Base-by-base conservation (phyloP, 2,113 vertebrate genomes). In the Drymodes brunneopygia region DNA sequence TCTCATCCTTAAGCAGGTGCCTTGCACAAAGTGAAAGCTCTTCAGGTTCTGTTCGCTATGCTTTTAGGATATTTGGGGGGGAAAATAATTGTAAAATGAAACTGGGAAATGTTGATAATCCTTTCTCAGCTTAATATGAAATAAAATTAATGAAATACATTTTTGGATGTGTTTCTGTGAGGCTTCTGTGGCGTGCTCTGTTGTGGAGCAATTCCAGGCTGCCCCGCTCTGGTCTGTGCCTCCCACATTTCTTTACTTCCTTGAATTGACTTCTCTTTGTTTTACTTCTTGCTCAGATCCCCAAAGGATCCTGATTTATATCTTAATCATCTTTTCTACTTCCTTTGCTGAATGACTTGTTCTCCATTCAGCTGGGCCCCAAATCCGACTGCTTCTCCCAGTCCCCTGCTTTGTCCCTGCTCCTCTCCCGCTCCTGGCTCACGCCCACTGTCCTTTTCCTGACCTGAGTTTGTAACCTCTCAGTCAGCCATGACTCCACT, bases 221-320 rank as follows among this genome's bases (percentile, higher is more conserved):
- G 56, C 75, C 58, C n/a, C 5, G 0, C 12, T 48, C 7, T 16
- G 31, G 27, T 85, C 61, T 71, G 47, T 40, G 61, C 80, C 83
- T 92, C 64, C 64, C 57, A 61, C 36, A 19, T 48, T 71, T 78
- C 86, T 69, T 71, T 31, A 57, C 73, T 92, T 95, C 93, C 65
- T 92, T n/a, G 16, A 72, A 79, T 79, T 86, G 74, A 74, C 74
- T 91, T 81, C 61, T 60, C 86, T 87, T 86, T 94, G 91, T 25
- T 93, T 88, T 66, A n/a, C 67, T 81, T 67, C 64, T 91, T 72
- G 53, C 81, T 67, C 33, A 38, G 70, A 44, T 72, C 81, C 70
- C 78, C 47, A 47, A 91, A 92, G 92, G 73, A 71, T 50, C 65
- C 53, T 81, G 73, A 82, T 91, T 92, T 91, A 17, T 67, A 69